These are phyloP conservation scores for Centropyge bicolor DNA, from an alignment of 2,797 vertebrate genomes.

Conservation along the genomic window DNA sequence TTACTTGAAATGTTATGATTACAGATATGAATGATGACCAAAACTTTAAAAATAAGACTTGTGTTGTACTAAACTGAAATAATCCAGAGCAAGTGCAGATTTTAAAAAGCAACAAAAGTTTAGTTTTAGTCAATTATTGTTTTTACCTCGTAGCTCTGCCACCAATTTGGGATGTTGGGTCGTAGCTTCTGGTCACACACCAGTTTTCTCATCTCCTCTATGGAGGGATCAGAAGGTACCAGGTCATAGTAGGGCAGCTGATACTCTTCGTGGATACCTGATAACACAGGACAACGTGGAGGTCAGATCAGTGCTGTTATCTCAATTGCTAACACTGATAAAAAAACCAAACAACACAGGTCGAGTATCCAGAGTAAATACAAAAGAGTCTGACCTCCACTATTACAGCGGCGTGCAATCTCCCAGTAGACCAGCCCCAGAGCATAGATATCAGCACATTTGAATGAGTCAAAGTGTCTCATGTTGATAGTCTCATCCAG, in stretches of 20 bases:
- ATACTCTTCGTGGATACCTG: slow-evolving; percentile 96
- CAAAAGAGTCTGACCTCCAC: slow-evolving; percentile 88
- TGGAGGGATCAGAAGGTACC: slow-evolving; percentile 95
- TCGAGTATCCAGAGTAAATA: slow-evolving; percentile 39
- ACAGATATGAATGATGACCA: background rate
- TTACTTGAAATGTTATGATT: background rate
- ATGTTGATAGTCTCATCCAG: slow-evolving; percentile 97
- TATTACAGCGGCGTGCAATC: slow-evolving; percentile 93
- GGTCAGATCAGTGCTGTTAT: slow-evolving; percentile 28
- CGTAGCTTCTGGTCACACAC: slow-evolving; percentile 95
- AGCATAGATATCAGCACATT: slow-evolving; percentile 96
- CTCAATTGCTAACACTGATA: background rate
- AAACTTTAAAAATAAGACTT: background rate
- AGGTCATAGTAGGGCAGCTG: slow-evolving; percentile 96
- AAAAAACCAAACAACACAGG: slow-evolving; percentile 27
- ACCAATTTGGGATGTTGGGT: slow-evolving; percentile 97
- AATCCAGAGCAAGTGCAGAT: background rate
- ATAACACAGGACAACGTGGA: slow-evolving; percentile 12
- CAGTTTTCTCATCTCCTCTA: slow-evolving; percentile 97
- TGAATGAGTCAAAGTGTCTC: slow-evolving; percentile 97
- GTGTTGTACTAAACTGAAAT: background rate
- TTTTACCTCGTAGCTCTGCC: slow-evolving; percentile 95
- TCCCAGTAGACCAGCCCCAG: slow-evolving; percentile 97
- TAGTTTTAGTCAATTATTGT: background rate
- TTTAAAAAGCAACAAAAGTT: background rate